Evolutionary conservation across 1,140 invertebrate species (phyloP), one percentile per base, ranked within the genome.

Genomic region (Rhopalosiphum padi): DNA sequence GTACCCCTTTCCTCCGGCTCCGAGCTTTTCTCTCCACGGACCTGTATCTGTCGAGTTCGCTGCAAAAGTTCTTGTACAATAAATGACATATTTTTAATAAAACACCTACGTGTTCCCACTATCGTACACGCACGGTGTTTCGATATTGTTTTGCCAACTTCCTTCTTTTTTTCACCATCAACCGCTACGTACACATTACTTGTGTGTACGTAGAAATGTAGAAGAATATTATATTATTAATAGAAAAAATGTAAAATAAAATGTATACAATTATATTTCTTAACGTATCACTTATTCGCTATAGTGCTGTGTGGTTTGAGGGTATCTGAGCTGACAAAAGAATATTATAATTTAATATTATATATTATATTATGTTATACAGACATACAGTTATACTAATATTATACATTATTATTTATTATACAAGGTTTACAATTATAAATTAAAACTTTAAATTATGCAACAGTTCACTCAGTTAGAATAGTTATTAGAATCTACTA

Each of bases 71-170:
- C n/a, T 77, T 77, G 30, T 77, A 77, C 60, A n/a, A 77, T 77
- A 77, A 77, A 77, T 77, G 60, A 77, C 60, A 77, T 77, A 77
- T 77, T 77, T 77, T 77, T 77, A 77, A 77, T 77, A 77, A n/a
- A 77, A 77, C n/a, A 77, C 30, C 60, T n/a, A 77, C 60, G 60
- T 77, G 60, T 77, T 77, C n/a, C 60, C 30, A n/a, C 60, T 77
- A 77, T 18, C 30, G n/a, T 77, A 18, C 60, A 77, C 60, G 60
- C 60, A 77, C 15, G 60, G 30, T 77, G 30, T 77, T n/a, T n/a
- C 60, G 30, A 77, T 77, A 77, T 77, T 77, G 60, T 77, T 77
- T n/a, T 18, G 60, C 18, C 15, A 18, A 77, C 15, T 77, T 77
- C n/a, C 60, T 18, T 77, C 18, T 77, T 51, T 5, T 77, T n/a